phyloP scores from a whole-genome alignment of 2,113 vertebrate genomes.

The Nansenia antarctica region DNA sequence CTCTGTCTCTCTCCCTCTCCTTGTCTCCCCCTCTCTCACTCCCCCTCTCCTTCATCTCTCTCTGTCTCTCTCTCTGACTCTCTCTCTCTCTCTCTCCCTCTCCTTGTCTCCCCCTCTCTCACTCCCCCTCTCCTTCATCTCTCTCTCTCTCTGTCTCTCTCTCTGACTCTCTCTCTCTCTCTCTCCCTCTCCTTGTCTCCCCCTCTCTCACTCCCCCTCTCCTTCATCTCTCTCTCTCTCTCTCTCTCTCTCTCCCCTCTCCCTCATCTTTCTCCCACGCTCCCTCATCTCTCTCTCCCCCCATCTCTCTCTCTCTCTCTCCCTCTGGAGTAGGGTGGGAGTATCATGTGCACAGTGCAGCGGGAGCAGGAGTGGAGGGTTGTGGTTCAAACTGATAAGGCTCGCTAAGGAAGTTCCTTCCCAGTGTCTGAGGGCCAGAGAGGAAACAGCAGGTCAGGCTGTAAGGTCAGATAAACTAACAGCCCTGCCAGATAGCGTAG shows the following conservation, averaged over 20 bases:
- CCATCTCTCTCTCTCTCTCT: not conserved
- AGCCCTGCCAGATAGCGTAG: slow-evolving; percentile 24
- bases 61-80: slow-evolving; percentile 28
- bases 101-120: not conserved
- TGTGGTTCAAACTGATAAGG: slow-evolving; percentile 80
- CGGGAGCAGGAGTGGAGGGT: slow-evolving; percentile 51
- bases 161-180: not conserved
- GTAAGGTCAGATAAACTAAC: slow-evolving; percentile 60
- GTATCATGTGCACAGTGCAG: slow-evolving; percentile 43
- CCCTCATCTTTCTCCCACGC: too few relatives aligned
- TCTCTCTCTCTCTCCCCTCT: too few relatives aligned
- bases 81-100: not conserved
- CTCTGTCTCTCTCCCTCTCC: too few relatives aligned
- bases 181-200: not conserved
- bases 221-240: too few relatives aligned
- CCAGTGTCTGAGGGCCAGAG: slow-evolving; percentile 65
- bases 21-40: too few relatives aligned
- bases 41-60: too few relatives aligned
- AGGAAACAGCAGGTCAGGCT: slow-evolving; percentile 66
- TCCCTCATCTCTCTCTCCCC: too few relatives aligned
- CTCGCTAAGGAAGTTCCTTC: slow-evolving; percentile 76
- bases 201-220: too few relatives aligned
- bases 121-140: not conserved
- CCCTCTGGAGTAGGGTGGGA: slow-evolving; percentile 41
- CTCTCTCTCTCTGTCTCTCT: not conserved